Evolutionary conservation across 2,113 vertebrate species (phyloP).

Genomic region (Dryoscopus gambensis): DNA sequence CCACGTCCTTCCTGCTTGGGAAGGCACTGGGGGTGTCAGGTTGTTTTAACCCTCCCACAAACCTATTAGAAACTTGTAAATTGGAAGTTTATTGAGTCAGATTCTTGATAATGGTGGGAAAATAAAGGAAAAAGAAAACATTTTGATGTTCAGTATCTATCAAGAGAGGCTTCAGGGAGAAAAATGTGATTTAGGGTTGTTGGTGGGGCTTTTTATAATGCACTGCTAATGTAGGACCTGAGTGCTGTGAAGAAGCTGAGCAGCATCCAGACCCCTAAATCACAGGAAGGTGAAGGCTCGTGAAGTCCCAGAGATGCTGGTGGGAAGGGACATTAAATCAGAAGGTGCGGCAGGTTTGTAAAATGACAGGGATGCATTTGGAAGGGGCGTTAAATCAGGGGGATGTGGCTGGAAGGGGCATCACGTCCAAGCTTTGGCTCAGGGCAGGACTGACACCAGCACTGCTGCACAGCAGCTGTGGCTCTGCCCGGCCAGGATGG

Average conservation of each 20-base stretch:
- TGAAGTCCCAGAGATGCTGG: not conserved
- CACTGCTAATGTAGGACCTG: not conserved
- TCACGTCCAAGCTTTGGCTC: not conserved
- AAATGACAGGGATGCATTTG: no score
- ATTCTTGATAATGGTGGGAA: accelerated
- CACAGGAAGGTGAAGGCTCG: not conserved
- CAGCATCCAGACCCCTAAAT: not conserved
- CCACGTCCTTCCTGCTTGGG: not conserved
- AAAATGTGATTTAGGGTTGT: not conserved
- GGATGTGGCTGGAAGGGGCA: no score
- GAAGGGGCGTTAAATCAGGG: no score
- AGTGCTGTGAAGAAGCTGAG: not conserved
- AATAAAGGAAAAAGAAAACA: not conserved
- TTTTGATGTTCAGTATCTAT: not conserved
- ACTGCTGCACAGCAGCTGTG: no score
- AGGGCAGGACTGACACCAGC: not conserved
- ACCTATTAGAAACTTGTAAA: not conserved
- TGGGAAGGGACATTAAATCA: not conserved
- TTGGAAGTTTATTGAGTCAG: not conserved
- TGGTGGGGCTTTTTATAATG: not conserved
- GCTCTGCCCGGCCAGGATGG: not conserved
- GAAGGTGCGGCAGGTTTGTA: not conserved
- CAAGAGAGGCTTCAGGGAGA: not conserved
- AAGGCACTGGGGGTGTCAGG: not conserved
- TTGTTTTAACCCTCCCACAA: not conserved